Conservation (phyloP, 2,888 invertebrate species). For the Torymus aiolomorphi region DNA sequence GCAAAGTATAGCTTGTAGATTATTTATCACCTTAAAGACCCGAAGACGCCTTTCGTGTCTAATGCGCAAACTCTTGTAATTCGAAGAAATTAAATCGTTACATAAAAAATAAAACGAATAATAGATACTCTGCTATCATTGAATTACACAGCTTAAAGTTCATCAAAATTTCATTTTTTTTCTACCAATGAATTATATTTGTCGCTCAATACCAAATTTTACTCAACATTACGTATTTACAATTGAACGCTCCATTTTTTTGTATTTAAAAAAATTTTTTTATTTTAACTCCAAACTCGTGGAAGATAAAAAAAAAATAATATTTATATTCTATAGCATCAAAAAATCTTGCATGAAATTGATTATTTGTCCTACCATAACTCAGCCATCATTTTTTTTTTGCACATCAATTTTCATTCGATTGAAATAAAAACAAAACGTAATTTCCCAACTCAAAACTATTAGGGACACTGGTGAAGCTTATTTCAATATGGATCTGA, state of each 20-base stretch:
- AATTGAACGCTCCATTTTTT: constrained; percentile 40
- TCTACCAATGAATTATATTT: constrained; percentile 32
- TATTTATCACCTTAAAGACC: constrained; percentile 37
- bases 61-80: neutral
- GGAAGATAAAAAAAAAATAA: constrained; percentile 40
- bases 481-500: constrained; percentile 75
- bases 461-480: constrained; percentile 69
- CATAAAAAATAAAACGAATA: constrained; percentile 13
- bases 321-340: constrained; percentile 25
- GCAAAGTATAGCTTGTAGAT: constrained; percentile 93
- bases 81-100: constrained; percentile 12
- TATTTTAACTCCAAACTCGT: constrained; percentile 29
- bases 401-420: neutral
- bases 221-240: constrained; percentile 45
- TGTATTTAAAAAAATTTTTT: constrained; percentile 27
- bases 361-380: neutral
- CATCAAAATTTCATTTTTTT: constrained; percentile 33
- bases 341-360: constrained; percentile 25
- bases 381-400: constrained; percentile 7
- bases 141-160: constrained; percentile 18
- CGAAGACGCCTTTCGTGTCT: constrained; percentile 12
- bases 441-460: constrained; percentile 3
- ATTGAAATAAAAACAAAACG: constrained; percentile 29
- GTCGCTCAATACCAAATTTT: constrained; percentile 26
- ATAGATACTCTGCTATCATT: constrained; percentile 19